Percentiles rank a stretch among this genome's conserved stretches.
phyloP scores from a whole-genome alignment of 2,113 vertebrate species.

The Talpa occidentalis region DNA sequence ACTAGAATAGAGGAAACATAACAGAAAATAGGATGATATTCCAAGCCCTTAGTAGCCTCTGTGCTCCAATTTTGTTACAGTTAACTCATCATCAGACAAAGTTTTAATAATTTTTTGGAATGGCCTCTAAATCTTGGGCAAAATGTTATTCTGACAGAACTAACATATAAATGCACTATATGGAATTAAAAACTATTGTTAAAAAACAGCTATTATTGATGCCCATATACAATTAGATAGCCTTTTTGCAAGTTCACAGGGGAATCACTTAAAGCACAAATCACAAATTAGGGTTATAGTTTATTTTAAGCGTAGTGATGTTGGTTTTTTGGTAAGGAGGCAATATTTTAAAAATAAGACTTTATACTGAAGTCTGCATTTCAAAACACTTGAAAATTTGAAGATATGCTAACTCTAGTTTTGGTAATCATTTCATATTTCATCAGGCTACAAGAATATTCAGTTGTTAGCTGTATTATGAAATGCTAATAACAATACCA shows the following conservation, averaged over 20 bases:
- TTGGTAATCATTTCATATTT: constrained; percentile 66
- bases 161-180: not conserved
- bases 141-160: not conserved
- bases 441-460: constrained; percentile 42
- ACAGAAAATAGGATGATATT: not conserved
- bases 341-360: not conserved
- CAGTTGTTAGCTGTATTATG: constrained; percentile 46
- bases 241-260: not conserved
- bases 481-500: constrained; percentile 70
- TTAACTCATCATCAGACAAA: not conserved
- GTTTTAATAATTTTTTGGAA: constrained; percentile 7
- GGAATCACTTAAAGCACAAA: not conserved
- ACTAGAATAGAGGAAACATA: constrained; percentile 15
- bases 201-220: not conserved
- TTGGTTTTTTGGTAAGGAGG: not conserved
- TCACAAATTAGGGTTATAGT: not conserved
- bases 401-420: not conserved
- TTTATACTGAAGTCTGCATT: not conserved
- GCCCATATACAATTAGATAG: not conserved
- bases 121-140: not conserved
- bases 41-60: not conserved
- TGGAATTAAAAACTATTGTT: not conserved
- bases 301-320: not conserved
- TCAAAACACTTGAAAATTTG: not conserved
- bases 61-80: constrained; percentile 22